Evolutionary conservation across 2,888 invertebrate genomes (phyloP).

Genomic region (Tenthredo amoena): DNA sequence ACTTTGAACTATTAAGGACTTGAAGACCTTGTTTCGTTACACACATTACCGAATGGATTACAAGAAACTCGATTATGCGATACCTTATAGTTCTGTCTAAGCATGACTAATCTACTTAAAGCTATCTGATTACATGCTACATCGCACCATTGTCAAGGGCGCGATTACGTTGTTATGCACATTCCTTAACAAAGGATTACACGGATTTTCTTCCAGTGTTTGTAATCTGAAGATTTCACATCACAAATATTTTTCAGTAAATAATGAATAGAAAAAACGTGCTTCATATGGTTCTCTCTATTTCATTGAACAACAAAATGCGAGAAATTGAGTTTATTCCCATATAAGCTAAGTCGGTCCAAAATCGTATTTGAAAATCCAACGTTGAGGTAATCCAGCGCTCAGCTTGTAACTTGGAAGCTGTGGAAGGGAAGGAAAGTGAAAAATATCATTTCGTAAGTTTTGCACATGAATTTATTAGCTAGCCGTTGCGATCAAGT

Average conservation of each 20-base stretch:
- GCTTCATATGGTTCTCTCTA: background rate
- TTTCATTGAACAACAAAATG: background rate
- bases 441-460: slow-evolving; percentile 1
- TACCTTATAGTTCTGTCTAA: background rate
- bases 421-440: slow-evolving; percentile 18
- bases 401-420: background rate
- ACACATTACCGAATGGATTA: background rate
- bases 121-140: slow-evolving; percentile 8
- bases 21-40: background rate
- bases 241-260: background rate
- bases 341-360: background rate
- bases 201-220: background rate
- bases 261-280: background rate
- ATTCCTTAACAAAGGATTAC: background rate
- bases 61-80: background rate
- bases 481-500: background rate
- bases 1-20: background rate
- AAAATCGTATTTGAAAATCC: background rate
- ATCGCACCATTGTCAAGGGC: slow-evolving; percentile 25
- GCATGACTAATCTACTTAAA: background rate
- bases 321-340: background rate
- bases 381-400: background rate
- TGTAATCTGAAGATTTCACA: background rate
- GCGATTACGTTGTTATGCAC: background rate
- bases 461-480: background rate